phyloP scores from a whole-genome alignment of 2,888 invertebrate species.

The Heliconius ismenius region DNA sequence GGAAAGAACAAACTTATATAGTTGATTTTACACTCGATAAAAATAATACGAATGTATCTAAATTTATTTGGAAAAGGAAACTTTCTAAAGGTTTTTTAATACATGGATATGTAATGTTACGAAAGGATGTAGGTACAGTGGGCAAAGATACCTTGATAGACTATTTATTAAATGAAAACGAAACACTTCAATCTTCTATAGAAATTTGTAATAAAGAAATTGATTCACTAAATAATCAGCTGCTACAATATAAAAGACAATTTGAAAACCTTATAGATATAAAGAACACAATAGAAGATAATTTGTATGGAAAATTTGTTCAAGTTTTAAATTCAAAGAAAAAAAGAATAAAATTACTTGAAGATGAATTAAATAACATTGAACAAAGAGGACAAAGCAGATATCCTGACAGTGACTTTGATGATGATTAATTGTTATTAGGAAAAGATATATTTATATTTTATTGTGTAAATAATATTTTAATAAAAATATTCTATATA shows the following conservation, averaged over 20 bases:
- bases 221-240: slow-evolving; percentile 48
- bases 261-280: slow-evolving; percentile 58
- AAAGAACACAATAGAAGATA: slow-evolving; percentile 58
- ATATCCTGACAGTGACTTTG: neutral
- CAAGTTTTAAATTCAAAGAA: slow-evolving; percentile 69
- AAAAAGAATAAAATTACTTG: slow-evolving; percentile 61
- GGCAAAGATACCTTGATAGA: slow-evolving; percentile 59
- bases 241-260: slow-evolving; percentile 57
- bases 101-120: slow-evolving; percentile 58
- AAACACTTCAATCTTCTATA: slow-evolving; percentile 48
- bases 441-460: neutral
- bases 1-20: slow-evolving; percentile 45
- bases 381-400: slow-evolving; percentile 31
- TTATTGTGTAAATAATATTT: neutral
- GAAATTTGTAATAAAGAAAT: slow-evolving; percentile 46
- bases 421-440: neutral
- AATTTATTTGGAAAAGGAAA: slow-evolving; percentile 63
- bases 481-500: neutral
- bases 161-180: slow-evolving; percentile 58
- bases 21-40: slow-evolving; percentile 49
- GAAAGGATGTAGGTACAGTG: slow-evolving; percentile 45
- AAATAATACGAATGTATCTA: slow-evolving; percentile 47
- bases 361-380: slow-evolving; percentile 53
- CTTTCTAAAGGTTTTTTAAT: slow-evolving; percentile 51
- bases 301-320: slow-evolving; percentile 67